A percentile compares a stretch with the other conserved stretches of the same genome.
Evolutionary conservation across 2,113 vertebrate species (phyloP).

Genomic region (Sapayoa aenigma): DNA sequence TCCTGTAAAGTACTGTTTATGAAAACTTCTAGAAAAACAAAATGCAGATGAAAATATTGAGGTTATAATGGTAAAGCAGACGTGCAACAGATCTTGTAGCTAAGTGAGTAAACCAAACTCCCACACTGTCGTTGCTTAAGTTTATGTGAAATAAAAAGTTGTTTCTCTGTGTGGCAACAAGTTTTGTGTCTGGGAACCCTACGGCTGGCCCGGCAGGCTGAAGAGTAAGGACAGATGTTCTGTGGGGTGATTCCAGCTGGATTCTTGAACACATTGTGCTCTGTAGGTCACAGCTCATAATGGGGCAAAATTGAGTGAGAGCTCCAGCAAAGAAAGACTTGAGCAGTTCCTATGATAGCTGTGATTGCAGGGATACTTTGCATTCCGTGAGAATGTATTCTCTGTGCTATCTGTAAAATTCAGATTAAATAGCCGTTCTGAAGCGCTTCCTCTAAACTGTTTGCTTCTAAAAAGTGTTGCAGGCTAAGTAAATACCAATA

Average conservation of each 20-base stretch:
- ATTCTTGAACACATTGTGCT: conserved; percentile 7
- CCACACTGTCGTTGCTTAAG: background rate
- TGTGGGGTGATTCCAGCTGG: conserved; percentile 35
- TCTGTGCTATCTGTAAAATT: conserved; percentile 59
- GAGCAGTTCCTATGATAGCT: background rate
- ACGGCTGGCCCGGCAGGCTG: background rate
- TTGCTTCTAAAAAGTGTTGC: conserved; percentile 39
- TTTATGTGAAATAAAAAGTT: background rate
- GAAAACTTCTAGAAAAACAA: background rate
- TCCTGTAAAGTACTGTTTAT: background rate
- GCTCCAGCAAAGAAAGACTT: conserved; percentile 4
- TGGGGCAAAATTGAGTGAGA: conserved; percentile 45
- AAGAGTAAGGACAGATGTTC: background rate
- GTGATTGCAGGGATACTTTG: conserved; percentile 35
- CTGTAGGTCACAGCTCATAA: conserved; percentile 28
- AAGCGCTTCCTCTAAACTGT: conserved; percentile 57
- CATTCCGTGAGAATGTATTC: conserved; percentile 48
- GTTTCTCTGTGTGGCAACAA: background rate
- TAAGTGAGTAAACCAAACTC: background rate
- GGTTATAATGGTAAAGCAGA: background rate
- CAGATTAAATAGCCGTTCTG: conserved; percentile 58
- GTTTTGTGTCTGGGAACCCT: conserved; percentile 14
- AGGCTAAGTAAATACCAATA: conserved; percentile 62
- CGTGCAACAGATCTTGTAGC: background rate
- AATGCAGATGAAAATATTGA: background rate